Percentiles rank a stretch among this genome's conserved stretches.
Conservation (phyloP, 2,888 invertebrate genomes). For the Laspeyria flexula region DNA sequence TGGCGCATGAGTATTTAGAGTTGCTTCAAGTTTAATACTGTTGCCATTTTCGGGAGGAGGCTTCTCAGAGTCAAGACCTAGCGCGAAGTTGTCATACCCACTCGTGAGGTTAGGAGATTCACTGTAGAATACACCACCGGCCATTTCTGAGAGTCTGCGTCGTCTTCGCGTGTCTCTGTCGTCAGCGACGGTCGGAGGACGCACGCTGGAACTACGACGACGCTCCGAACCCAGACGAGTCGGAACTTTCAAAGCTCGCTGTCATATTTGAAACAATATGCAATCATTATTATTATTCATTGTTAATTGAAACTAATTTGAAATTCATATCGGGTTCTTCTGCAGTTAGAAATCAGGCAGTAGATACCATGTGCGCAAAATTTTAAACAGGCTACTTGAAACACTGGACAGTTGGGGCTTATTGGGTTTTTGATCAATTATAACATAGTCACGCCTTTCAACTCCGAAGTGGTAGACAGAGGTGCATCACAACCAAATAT, state of each 20-base stretch:
- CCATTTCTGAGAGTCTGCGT: constrained; percentile 77
- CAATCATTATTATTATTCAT: not conserved
- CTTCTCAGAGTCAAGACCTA: constrained; percentile 72
- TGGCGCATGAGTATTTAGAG: constrained; percentile 41
- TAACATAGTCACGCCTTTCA: too few species aligned
- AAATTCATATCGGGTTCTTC: too few species aligned
- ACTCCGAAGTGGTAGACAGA: too few species aligned
- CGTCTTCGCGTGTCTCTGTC: constrained; percentile 79
- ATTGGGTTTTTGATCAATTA: too few species aligned
- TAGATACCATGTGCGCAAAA: too few species aligned
- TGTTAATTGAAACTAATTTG: too few species aligned
- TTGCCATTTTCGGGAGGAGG: constrained; percentile 60
- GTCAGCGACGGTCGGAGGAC: constrained; percentile 71
- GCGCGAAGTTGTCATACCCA: constrained; percentile 74
- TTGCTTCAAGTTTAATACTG: constrained; percentile 58
- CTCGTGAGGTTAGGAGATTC: constrained; percentile 61
- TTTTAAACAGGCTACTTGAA: too few species aligned
- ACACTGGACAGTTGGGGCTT: too few species aligned
- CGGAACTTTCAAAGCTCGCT: constrained; percentile 73
- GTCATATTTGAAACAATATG: constrained; percentile 21
- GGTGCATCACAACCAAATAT: too few species aligned
- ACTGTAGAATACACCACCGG: constrained; percentile 82
- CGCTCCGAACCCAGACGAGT: constrained; percentile 71
- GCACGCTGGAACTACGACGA: constrained; percentile 77
- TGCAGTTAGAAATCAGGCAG: too few species aligned